These are phyloP conservation scores for Nomada lathburiana DNA, from an alignment of 2,888 invertebrate species.

Conservation along the genomic window DNA sequence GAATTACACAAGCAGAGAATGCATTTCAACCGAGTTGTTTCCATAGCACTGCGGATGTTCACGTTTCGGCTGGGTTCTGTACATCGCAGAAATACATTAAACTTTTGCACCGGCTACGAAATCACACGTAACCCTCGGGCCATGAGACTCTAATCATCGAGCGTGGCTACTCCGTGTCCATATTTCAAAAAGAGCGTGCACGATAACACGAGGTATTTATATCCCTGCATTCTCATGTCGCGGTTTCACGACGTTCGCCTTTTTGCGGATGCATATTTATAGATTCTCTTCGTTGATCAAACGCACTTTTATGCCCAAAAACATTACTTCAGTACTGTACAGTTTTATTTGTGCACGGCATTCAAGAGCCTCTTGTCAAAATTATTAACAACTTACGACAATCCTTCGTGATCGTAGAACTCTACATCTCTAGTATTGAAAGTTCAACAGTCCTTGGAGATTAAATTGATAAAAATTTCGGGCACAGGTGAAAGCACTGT, in stretches of 20 bases:
- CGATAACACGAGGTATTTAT: constrained; percentile 12
- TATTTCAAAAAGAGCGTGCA: constrained; percentile 40
- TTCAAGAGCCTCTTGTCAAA: neutral
- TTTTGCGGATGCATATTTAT: neutral
- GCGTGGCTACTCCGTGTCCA: constrained; percentile 36
- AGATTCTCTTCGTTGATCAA: neutral
- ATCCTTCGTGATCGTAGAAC: neutral
- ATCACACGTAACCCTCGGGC: constrained; percentile 46
- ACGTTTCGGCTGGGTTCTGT: constrained; percentile 27
- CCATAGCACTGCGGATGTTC: constrained; percentile 14
- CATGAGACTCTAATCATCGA: constrained; percentile 31
- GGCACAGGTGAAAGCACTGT: too few species aligned
- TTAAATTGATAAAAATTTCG: too few species aligned
- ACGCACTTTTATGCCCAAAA: neutral
- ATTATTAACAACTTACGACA: neutral
- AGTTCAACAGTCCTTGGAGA: too few species aligned
- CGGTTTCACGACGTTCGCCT: neutral
- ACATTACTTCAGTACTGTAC: neutral
- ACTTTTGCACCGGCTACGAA: constrained; percentile 52
- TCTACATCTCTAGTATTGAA: too few species aligned
- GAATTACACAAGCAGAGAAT: neutral
- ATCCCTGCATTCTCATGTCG: neutral
- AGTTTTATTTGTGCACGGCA: neutral
- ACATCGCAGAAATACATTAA: constrained; percentile 48
- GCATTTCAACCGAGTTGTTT: constrained; percentile 6